A percentile compares a stretch with the other conserved stretches of the same genome.
These are phyloP conservation scores for Polymixis flavicincta DNA, from an alignment of 2,888 invertebrate species.

Conservation along the genomic window DNA sequence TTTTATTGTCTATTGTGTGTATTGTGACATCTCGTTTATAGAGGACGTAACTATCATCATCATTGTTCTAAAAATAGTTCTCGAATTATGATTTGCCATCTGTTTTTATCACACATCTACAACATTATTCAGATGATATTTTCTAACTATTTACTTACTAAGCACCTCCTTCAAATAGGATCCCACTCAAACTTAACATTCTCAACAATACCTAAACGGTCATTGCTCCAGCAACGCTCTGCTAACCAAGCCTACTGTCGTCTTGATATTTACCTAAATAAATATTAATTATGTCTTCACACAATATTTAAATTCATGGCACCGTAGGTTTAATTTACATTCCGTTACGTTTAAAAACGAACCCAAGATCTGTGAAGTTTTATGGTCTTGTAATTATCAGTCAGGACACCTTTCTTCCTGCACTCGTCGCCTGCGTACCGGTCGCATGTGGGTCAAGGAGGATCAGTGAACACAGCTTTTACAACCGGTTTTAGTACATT, in stretches of 20 bases:
- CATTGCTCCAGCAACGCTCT: conserved; percentile 75
- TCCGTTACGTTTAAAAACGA: conserved; percentile 50
- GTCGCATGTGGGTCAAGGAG: conserved; percentile 84
- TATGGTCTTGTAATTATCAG: conserved; percentile 60
- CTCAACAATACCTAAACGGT: conserved; percentile 69
- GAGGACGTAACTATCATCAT: conserved; percentile 43
- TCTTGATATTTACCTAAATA: conserved; percentile 52
- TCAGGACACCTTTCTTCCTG: conserved; percentile 80
- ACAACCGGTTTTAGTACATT: conserved; percentile 80
- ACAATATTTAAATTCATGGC: conserved; percentile 43
- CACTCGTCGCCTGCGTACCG: conserved; percentile 56
- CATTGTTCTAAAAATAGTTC: conserved; percentile 52
- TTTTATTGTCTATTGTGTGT: conserved; percentile 64
- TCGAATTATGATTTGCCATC: conserved; percentile 27
- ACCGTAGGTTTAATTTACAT: conserved; percentile 39
- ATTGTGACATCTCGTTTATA: conserved; percentile 60
- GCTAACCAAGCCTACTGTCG: conserved; percentile 67
- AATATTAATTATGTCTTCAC: conserved; percentile 56
- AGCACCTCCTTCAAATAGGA: conserved; percentile 19
- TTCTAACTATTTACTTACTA: conserved; percentile 1
- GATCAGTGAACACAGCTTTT: conserved; percentile 78
- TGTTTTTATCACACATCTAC: not conserved
- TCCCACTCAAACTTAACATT: conserved; percentile 63
- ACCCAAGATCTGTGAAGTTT: conserved; percentile 42
- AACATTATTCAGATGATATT: not conserved